Evolutionary conservation across 1,140 invertebrate species (phyloP).

Genomic region (Hylaeus anthracinus): DNA sequence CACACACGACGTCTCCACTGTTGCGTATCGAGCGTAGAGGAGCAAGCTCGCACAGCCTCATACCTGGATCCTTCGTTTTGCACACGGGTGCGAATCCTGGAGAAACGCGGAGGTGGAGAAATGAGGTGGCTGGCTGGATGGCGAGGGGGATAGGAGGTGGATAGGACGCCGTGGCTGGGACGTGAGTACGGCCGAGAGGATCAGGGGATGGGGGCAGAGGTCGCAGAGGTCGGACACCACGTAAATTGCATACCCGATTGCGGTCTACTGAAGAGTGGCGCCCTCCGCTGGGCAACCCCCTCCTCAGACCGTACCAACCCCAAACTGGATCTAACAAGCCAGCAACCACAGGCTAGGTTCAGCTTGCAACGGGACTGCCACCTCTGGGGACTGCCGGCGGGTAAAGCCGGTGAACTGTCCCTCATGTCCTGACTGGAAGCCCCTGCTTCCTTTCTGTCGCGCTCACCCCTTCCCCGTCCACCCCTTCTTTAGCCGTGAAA

Average conservation of each 20-base stretch:
- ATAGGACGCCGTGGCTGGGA: slow-evolving; percentile 1
- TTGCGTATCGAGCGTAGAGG: slow-evolving; percentile 50
- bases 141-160: slow-evolving; percentile 4
- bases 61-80: slow-evolving; percentile 48
- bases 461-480: neutral
- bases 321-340: slow-evolving; percentile 74
- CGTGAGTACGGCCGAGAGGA: neutral
- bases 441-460: slow-evolving; percentile 24
- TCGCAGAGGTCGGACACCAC: slow-evolving; percentile 71
- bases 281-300: slow-evolving; percentile 37
- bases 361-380: slow-evolving; percentile 62
- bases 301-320: slow-evolving; percentile 54
- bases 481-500: slow-evolving; percentile 40
- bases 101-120: slow-evolving; percentile 28
- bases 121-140: neutral
- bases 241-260: slow-evolving; percentile 76
- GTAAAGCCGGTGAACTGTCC: slow-evolving; percentile 62
- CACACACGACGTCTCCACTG: slow-evolving; percentile 39
- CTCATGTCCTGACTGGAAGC: slow-evolving; percentile 53
- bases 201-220: slow-evolving; percentile 29
- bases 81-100: slow-evolving; percentile 43
- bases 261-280: slow-evolving; percentile 70
- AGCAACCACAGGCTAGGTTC: slow-evolving; percentile 68
- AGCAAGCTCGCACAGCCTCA: slow-evolving; percentile 7
- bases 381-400: slow-evolving; percentile 63